Evolutionary conservation across 2,888 invertebrate genomes (phyloP).

Genomic region (Doris montereyensis): DNA sequence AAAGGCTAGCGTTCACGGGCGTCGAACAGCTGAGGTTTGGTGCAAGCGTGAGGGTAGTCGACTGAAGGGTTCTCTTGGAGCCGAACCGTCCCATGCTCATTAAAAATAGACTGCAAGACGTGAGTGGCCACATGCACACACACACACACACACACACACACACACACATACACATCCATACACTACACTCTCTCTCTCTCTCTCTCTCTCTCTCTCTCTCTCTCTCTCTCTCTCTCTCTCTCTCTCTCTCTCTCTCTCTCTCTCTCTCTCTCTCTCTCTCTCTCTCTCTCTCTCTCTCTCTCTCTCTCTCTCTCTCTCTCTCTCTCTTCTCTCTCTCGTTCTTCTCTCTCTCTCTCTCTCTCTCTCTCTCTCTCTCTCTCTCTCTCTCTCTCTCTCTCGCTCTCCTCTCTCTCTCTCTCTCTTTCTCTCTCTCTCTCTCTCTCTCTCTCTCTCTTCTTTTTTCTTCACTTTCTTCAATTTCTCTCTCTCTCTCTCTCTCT

Average conservation of each 20-base stretch:
- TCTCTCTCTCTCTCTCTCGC: no score
- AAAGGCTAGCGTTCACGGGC: no score
- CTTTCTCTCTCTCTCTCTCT: neutral
- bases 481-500: neutral
- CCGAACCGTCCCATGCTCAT: no score
- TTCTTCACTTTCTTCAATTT: neutral
- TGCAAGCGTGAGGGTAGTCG: no score
- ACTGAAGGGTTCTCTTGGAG: no score
- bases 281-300: neutral
- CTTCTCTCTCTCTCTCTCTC: no score
- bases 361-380: neutral
- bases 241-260: slow-evolving; percentile 9
- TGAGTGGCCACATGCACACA: no score
- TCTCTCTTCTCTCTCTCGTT: neutral
- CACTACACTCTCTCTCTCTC: neutral
- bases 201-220: neutral
- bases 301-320: neutral
- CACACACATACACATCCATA: no score
- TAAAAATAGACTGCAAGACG: no score
- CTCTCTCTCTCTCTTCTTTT: neutral
- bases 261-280: slow-evolving; percentile 1
- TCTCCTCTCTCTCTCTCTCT: neutral
- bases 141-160: no score
- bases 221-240: slow-evolving; percentile 4
- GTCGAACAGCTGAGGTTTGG: no score